These are phyloP conservation scores for Erinaceus europaeus DNA, from an alignment of 2,113 vertebrate genomes.

Conservation along the genomic window DNA sequence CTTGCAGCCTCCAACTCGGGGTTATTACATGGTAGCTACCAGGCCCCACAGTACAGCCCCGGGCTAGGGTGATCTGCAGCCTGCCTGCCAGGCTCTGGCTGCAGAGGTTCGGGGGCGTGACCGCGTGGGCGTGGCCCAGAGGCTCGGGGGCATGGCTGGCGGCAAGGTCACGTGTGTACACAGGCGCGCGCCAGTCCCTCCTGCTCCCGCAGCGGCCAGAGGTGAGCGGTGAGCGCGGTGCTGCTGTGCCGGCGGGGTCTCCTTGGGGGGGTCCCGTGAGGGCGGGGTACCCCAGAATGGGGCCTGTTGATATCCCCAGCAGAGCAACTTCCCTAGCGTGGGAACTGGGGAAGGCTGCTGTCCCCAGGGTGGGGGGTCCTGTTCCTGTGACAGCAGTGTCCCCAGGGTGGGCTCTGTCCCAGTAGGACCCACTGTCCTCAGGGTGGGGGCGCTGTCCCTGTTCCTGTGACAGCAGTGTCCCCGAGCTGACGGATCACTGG, in stretches of 20 bases:
- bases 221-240: not conserved
- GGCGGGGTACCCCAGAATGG: not conserved
- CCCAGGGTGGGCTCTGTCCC: not conserved
- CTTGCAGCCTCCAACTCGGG: too few species aligned
- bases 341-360: too few species aligned
- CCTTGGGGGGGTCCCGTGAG: conserved; percentile 18
- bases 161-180: conserved; percentile 73
- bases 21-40: too few species aligned
- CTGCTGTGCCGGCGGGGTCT: conserved; percentile 48
- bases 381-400: too few species aligned
- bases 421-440: not conserved
- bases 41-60: too few species aligned
- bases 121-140: too few species aligned
- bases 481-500: not conserved
- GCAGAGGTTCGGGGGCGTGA: too few species aligned
- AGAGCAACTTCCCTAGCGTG: not conserved
- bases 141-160: not conserved
- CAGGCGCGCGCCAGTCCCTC: conserved; percentile 40
- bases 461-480: not conserved
- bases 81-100: too few species aligned
- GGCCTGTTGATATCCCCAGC: not conserved
- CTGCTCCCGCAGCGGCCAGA: not conserved
- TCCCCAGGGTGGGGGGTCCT: too few species aligned
- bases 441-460: not conserved
- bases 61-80: too few species aligned